phyloP scores from a whole-genome alignment of 2,113 vertebrate species.

The Lethenteron reissneri region DNA sequence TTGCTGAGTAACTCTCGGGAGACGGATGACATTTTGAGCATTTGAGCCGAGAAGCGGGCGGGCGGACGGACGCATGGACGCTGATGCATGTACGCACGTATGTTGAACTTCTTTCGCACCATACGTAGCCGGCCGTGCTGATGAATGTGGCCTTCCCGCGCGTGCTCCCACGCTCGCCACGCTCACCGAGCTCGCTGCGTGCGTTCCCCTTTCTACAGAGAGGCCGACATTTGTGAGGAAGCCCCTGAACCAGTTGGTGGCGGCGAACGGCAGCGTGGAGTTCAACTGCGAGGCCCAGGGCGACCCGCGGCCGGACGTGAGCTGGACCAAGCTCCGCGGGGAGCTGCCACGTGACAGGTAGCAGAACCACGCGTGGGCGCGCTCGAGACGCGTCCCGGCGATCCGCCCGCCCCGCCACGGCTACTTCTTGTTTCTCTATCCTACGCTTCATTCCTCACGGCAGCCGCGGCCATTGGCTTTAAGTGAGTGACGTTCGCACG shows the following conservation, averaged over 20 bases:
- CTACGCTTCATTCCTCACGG: not conserved
- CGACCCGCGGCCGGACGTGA: slow-evolving; percentile 3
- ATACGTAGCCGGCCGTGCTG: not conserved
- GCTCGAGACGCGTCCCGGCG: not conserved
- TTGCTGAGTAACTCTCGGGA: too few relatives aligned
- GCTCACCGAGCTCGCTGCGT: not conserved
- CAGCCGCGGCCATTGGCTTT: not conserved
- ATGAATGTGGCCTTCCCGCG: not conserved
- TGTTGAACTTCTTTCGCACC: too few relatives aligned
- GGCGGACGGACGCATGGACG: not conserved
- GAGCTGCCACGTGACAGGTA: slow-evolving; percentile 2
- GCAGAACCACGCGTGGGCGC: not conserved
- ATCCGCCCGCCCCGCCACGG: not conserved
- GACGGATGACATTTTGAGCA: slow-evolving; percentile 3
- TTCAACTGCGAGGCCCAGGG: not conserved
- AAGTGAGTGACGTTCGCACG: not conserved
- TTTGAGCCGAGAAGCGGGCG: not conserved
- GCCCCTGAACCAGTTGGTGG: slow-evolving; percentile 5
- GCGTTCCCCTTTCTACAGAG: not conserved
- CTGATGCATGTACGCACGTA: too few relatives aligned
- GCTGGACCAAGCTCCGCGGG: not conserved
- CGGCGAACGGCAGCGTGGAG: slow-evolving; percentile 2
- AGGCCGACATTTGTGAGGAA: not conserved
- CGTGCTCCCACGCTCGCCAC: not conserved
- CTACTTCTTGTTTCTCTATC: not conserved